A percentile compares a stretch with the other conserved stretches of the same genome.
These are phyloP conservation scores for Lindbergichthys nudifrons DNA, from an alignment of 2,797 vertebrate species.

Conservation along the genomic window DNA sequence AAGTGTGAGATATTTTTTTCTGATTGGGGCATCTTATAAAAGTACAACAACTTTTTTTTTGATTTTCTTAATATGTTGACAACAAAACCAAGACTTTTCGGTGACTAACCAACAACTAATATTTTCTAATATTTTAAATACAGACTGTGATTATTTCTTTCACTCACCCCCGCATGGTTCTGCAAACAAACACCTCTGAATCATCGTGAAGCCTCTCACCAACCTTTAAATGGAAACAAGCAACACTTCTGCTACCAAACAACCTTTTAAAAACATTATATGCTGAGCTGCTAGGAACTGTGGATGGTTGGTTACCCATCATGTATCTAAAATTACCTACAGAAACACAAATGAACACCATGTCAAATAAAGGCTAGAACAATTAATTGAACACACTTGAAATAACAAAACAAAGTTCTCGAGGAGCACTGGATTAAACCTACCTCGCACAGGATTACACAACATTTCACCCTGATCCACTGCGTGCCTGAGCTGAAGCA, in stretches of 20 bases:
- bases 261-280: conserved; percentile 4
- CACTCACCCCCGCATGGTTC: conserved; percentile 33
- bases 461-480: conserved; percentile 22
- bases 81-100: conserved; percentile 54
- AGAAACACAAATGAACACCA: conserved; percentile 19
- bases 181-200: conserved; percentile 26
- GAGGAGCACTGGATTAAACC: conserved; percentile 54
- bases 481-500: conserved; percentile 27
- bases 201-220: conserved; percentile 25
- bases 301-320: conserved; percentile 2
- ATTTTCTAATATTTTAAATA: conserved; percentile 49
- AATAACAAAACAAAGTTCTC: conserved; percentile 33
- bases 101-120: conserved; percentile 49
- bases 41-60: conserved; percentile 31
- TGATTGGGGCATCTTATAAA: conserved; percentile 61
- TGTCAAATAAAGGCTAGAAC: conserved; percentile 2
- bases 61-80: conserved; percentile 53
- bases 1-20: conserved; percentile 52
- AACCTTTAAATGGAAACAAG: conserved; percentile 29
- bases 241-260: conserved; percentile 34
- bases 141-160: conserved; percentile 48
- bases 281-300: conserved; percentile 34
- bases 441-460: conserved; percentile 49
- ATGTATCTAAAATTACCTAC: conserved; percentile 8
- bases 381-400: conserved; percentile 8